phyloP scores from a whole-genome alignment of 2,888 invertebrate species.

The Drosophila atripex region DNA sequence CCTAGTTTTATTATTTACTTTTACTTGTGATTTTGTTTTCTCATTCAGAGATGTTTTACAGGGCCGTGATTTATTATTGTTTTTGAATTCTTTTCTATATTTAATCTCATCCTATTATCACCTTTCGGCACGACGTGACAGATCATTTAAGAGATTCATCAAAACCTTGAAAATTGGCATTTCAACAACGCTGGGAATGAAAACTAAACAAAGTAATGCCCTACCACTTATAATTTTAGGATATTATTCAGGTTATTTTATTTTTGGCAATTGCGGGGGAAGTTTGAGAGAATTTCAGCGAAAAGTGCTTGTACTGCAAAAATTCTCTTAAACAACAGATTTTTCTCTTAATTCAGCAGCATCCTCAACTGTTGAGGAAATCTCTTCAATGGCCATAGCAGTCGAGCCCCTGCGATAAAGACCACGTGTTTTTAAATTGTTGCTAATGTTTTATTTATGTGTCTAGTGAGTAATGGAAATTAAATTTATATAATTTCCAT shows the following conservation, averaged over 20 bases:
- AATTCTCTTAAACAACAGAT: neutral
- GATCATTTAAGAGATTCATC: slow-evolving; percentile 12
- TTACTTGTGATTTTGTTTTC: slow-evolving; percentile 1
- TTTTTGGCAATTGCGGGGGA: slow-evolving; percentile 18
- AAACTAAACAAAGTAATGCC: slow-evolving; percentile 12
- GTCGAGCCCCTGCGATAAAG: slow-evolving; percentile 43
- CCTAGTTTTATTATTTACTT: slow-evolving; percentile 6
- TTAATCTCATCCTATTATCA: slow-evolving; percentile 24
- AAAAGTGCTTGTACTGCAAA: slow-evolving; percentile 5
- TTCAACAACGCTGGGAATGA: neutral
- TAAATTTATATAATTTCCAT: neutral
- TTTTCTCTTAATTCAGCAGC: slow-evolving; percentile 27
- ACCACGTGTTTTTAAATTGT: slow-evolving; percentile 54
- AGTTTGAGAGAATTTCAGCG: slow-evolving; percentile 5
- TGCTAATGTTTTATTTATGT: slow-evolving; percentile 10
- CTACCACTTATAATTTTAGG: slow-evolving; percentile 2
- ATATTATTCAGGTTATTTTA: slow-evolving; percentile 26
- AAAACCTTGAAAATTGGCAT: slow-evolving; percentile 28
- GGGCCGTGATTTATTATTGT: slow-evolving; percentile 2
- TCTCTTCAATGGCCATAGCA: slow-evolving; percentile 12
- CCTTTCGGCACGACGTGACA: slow-evolving; percentile 25
- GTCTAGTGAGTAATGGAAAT: neutral
- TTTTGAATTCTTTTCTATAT: slow-evolving; percentile 11
- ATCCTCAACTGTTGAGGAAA: slow-evolving; percentile 8
- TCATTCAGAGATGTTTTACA: neutral